A percentile compares a stretch with the other conserved stretches of the same genome.
These are phyloP conservation scores for Anarsia innoxiella DNA, from an alignment of 2,888 invertebrate species.

Conservation along the genomic window DNA sequence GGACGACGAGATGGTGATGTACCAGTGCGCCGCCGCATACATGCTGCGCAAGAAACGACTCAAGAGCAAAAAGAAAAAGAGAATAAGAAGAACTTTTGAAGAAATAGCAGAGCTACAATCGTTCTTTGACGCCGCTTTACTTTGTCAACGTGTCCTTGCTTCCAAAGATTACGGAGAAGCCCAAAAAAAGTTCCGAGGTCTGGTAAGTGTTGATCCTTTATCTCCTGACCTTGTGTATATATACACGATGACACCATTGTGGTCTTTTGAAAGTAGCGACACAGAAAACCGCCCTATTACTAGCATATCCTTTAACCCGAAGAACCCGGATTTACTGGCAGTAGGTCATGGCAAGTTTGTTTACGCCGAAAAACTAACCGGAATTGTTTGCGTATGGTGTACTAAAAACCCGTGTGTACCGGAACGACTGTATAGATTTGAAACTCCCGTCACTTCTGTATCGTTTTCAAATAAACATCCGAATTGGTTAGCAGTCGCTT, in stretches of 20 bases:
- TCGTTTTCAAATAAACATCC: slow-evolving; percentile 81
- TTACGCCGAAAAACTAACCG: slow-evolving; percentile 72
- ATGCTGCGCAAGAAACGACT: slow-evolving; percentile 45
- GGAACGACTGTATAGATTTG: slow-evolving; percentile 79
- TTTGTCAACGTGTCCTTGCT: slow-evolving; percentile 83
- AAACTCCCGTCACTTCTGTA: slow-evolving; percentile 79
- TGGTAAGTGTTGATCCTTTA: slow-evolving; percentile 76
- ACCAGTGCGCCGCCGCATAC: slow-evolving; percentile 48
- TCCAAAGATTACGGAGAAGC: slow-evolving; percentile 78
- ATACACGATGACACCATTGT: slow-evolving; percentile 79
- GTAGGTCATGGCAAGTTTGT: slow-evolving; percentile 83
- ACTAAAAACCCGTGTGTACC: slow-evolving; percentile 87
- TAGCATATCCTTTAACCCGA: slow-evolving; percentile 79
- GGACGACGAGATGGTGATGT: slow-evolving; percentile 66
- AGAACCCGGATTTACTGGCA: slow-evolving; percentile 82
- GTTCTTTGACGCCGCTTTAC: slow-evolving; percentile 78
- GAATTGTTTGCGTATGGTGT: slow-evolving; percentile 85
- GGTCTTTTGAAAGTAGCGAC: slow-evolving; percentile 76
- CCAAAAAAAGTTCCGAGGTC: slow-evolving; percentile 82
- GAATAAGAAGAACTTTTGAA: slow-evolving; percentile 36
- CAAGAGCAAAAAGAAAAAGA: slow-evolving; percentile 16
- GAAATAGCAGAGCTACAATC: slow-evolving; percentile 39
- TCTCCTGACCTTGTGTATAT: slow-evolving; percentile 78
- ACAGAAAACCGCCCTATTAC: slow-evolving; percentile 75
- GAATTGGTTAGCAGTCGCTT: slow-evolving; percentile 84